Percentiles rank a stretch among this genome's conserved stretches.
phyloP scores from a whole-genome alignment of 2,888 invertebrate genomes.

The Chrysomela aeneicollis region DNA sequence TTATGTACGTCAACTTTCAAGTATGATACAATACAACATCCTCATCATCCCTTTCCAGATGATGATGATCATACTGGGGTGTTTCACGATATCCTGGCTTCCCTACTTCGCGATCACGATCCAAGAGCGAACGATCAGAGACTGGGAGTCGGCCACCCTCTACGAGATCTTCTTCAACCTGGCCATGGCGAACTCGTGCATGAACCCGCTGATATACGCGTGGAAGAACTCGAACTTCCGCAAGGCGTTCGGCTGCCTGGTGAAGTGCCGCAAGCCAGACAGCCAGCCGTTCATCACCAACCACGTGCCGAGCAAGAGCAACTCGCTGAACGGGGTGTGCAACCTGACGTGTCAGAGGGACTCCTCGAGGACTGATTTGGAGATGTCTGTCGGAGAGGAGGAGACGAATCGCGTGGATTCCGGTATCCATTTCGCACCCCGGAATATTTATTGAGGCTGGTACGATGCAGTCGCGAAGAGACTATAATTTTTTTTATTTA shows the following conservation, averaged over 20 bases:
- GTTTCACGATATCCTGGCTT: constrained; percentile 83
- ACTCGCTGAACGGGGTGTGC: constrained; percentile 63
- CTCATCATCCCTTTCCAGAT: constrained; percentile 67
- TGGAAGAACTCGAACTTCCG: constrained; percentile 86
- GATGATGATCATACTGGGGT: constrained; percentile 78
- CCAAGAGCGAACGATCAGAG: constrained; percentile 50
- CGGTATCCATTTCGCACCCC: background rate
- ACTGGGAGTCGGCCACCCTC: constrained; percentile 39
- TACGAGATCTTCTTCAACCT: constrained; percentile 64
- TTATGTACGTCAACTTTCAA: too few relatives aligned
- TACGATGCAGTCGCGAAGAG: too few relatives aligned
- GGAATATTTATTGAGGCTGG: background rate
- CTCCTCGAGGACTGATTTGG: constrained; percentile 34
- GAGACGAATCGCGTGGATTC: background rate
- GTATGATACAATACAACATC: too few relatives aligned
- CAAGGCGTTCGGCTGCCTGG: constrained; percentile 72
- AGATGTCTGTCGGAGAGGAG: constrained; percentile 31
- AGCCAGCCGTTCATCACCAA: constrained; percentile 59
- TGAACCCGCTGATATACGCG: constrained; percentile 84
- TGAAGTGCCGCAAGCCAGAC: constrained; percentile 72
- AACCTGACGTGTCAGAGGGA: constrained; percentile 48
- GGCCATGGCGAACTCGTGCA: constrained; percentile 81
- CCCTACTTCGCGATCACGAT: constrained; percentile 74
- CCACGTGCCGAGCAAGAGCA: constrained; percentile 65
- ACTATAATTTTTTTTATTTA: too few relatives aligned